Evolutionary conservation across 2,113 vertebrate species (phyloP).

Genomic region (Pundamilia nyererei): DNA sequence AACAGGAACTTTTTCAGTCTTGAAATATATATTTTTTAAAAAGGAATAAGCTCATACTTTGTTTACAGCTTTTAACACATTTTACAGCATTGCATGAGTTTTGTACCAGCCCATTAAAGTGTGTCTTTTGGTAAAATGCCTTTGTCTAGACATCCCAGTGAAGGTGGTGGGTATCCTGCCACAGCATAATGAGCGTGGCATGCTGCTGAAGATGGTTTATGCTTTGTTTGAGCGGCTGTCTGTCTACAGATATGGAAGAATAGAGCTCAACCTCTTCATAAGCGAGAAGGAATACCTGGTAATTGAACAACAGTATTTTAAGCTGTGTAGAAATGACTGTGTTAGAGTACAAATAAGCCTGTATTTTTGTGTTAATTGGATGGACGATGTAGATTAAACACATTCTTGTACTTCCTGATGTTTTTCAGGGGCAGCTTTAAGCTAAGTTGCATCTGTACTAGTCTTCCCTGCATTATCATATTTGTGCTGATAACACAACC

Average conservation of each 20-base stretch:
- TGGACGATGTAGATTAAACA: not conserved
- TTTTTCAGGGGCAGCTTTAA: not conserved
- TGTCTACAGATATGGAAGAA: constrained; percentile 83
- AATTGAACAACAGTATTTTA: not conserved
- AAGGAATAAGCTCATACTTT: not conserved
- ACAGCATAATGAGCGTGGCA: constrained; percentile 64
- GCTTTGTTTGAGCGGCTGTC: constrained; percentile 79
- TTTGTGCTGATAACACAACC: not conserved
- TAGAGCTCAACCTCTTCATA: constrained; percentile 86
- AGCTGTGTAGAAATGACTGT: not conserved
- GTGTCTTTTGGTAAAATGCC: not conserved
- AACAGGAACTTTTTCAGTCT: not conserved
- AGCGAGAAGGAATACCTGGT: constrained; percentile 85
- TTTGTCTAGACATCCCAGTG: constrained; percentile 75
- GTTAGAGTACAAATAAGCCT: not conserved
- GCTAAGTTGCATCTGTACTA: not conserved
- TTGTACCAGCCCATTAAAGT: not conserved
- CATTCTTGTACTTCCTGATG: not conserved
- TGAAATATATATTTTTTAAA: not conserved
- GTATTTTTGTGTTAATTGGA: not conserved
- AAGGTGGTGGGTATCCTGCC: constrained; percentile 85
- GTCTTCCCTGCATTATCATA: not conserved
- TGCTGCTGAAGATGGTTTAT: constrained; percentile 81
- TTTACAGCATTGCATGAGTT: not conserved
- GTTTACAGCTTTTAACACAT: not conserved